Evolutionary conservation across 2,888 invertebrate genomes (phyloP).

Genomic region (Agonopterix subpropinquella): DNA sequence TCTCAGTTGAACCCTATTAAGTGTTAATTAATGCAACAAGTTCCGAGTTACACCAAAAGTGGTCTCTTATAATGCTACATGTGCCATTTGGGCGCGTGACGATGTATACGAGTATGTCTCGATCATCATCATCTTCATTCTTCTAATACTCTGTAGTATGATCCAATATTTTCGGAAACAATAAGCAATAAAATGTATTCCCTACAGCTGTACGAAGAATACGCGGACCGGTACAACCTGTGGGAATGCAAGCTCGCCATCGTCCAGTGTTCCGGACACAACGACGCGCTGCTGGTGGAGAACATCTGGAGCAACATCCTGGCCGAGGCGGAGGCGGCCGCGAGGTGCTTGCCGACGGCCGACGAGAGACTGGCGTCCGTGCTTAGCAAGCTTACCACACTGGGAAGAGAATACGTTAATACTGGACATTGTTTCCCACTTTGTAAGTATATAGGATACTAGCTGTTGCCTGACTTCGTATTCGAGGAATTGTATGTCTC

Average conservation of each 20-base stretch:
- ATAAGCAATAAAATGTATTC: too few species aligned
- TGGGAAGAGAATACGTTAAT: constrained; percentile 86
- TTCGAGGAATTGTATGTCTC: too few species aligned
- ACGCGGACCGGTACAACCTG: constrained; percentile 91
- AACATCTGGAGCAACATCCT: constrained; percentile 94
- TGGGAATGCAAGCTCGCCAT: constrained; percentile 97
- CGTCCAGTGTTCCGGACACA: constrained; percentile 95
- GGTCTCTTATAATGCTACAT: too few species aligned
- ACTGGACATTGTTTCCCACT: constrained; percentile 93
- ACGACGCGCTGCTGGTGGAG: constrained; percentile 91
- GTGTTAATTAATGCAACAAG: too few species aligned
- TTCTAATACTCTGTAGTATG: too few species aligned
- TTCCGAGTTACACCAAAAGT: too few species aligned
- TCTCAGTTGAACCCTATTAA: too few species aligned
- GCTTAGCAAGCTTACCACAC: constrained; percentile 83
- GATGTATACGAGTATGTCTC: too few species aligned
- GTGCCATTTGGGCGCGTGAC: too few species aligned
- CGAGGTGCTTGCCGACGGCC: constrained; percentile 55
- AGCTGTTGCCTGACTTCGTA: too few species aligned
- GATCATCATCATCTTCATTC: too few species aligned
- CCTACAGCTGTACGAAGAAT: constrained; percentile 89
- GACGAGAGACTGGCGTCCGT: constrained; percentile 80
- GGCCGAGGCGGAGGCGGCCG: constrained; percentile 72
- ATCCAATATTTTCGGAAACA: too few species aligned
- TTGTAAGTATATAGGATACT: constrained; percentile 69